These are phyloP conservation scores for Amblyteles armatorius DNA, from an alignment of 2,888 invertebrate species.

Conservation along the genomic window DNA sequence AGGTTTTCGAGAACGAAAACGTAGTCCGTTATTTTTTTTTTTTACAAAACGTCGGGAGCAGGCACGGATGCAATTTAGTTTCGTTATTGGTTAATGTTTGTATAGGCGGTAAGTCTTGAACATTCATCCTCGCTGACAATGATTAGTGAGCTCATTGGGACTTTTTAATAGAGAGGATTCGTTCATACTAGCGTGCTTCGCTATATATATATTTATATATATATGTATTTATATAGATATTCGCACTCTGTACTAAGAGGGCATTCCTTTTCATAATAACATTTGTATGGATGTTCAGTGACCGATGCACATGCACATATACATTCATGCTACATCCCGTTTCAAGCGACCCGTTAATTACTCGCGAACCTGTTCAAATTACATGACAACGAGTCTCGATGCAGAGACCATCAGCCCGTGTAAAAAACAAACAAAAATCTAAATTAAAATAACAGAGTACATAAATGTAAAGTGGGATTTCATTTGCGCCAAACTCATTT, in stretches of 20 bases:
- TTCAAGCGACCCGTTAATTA: conserved; percentile 72
- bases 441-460: conserved; percentile 50
- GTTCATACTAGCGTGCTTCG: conserved; percentile 35
- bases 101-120: background rate
- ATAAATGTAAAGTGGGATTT: conserved; percentile 7
- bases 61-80: conserved; percentile 49
- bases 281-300: conserved; percentile 57
- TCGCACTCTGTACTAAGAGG: conserved; percentile 45
- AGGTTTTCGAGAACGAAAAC: conserved; percentile 14
- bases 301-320: conserved; percentile 74
- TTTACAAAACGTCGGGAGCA: conserved; percentile 31
- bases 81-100: conserved; percentile 11
- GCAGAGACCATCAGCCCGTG: background rate
- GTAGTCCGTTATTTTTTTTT: conserved; percentile 8
- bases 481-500: too few species aligned
- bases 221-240: background rate
- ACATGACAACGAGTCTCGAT: conserved; percentile 3
- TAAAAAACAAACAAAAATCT: conserved; percentile 31
- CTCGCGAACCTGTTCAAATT: conserved; percentile 17
- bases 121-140: background rate
- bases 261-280: conserved; percentile 53
- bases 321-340: conserved; percentile 70
- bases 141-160: background rate
- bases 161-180: conserved; percentile 2
- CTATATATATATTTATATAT: background rate